phyloP scores from a whole-genome alignment of 2,797 vertebrate genomes.

The Percopsis omiscomaycus region DNA sequence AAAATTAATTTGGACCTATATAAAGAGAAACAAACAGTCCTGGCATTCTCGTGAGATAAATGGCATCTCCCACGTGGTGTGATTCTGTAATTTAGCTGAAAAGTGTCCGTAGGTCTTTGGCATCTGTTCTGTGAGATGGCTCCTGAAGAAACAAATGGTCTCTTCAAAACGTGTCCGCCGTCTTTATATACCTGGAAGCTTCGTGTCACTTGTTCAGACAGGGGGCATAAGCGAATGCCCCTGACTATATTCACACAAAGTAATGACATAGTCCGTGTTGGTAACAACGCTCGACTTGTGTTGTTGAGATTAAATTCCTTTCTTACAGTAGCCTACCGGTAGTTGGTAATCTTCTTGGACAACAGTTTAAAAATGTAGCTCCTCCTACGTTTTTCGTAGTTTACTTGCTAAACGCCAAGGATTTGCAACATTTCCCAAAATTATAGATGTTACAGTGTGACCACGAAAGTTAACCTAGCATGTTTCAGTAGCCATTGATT shows the following conservation, averaged over 20 bases:
- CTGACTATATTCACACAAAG: slow-evolving; percentile 33
- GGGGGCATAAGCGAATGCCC: slow-evolving; percentile 11
- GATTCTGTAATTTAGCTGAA: background rate
- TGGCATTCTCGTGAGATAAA: background rate
- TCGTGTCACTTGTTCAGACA: slow-evolving; percentile 12
- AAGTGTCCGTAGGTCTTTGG: background rate
- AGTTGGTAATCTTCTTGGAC: too few relatives aligned
- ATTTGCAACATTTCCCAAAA: too few relatives aligned
- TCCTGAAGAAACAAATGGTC: background rate
- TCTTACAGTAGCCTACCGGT: too few relatives aligned
- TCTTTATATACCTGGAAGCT: background rate
- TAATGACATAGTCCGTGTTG: slow-evolving; percentile 38
- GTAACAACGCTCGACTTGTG: background rate
- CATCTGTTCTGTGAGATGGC: slow-evolving; percentile 3
- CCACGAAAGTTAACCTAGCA: too few relatives aligned
- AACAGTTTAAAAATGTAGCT: too few relatives aligned
- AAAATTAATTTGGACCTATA: background rate
- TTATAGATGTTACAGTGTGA: too few relatives aligned
- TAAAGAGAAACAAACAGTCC: background rate
- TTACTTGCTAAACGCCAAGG: too few relatives aligned
- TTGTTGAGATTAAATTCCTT: too few relatives aligned
- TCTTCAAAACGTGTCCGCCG: background rate
- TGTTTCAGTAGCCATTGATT: too few relatives aligned
- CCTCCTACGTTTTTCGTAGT: too few relatives aligned
- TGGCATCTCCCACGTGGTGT: background rate